phyloP scores from a whole-genome alignment of 1,140 invertebrate species.

The Thaumetopoea pityocampa region DNA sequence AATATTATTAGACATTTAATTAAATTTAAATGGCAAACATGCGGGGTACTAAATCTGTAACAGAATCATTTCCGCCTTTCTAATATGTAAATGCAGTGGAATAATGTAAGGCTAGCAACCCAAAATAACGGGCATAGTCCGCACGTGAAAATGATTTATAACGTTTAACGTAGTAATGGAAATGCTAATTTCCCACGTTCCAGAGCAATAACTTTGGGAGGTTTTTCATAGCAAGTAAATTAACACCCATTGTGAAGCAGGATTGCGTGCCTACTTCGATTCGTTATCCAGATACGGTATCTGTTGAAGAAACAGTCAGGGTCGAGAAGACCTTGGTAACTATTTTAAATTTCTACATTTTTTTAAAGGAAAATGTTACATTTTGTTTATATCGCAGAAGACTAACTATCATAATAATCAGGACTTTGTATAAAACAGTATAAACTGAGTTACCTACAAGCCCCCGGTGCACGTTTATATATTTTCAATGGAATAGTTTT shows the following conservation, averaged over 20 bases:
- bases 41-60: constrained; percentile 10
- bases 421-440: no score
- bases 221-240: constrained; percentile 50
- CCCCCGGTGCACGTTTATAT: no score
- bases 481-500: no score
- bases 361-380: no score
- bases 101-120: constrained; percentile 10
- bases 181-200: constrained; percentile 38
- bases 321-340: constrained; percentile 19
- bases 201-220: constrained; percentile 27
- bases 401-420: no score
- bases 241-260: constrained; percentile 38
- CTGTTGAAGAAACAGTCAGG: constrained; percentile 32
- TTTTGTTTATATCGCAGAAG: no score
- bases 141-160: constrained; percentile 20
- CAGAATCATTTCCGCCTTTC: constrained; percentile 9
- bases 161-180: constrained; percentile 33
- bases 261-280: constrained; percentile 38
- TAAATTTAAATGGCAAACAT: constrained; percentile 13
- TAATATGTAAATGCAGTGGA: constrained; percentile 18
- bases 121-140: constrained; percentile 9
- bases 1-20: constrained; percentile 3
- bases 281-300: constrained; percentile 43
- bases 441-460: no score
- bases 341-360: no score